Base-by-base conservation (phyloP, 2,888 invertebrate genomes). In the Caenorhabditis becei region DNA sequence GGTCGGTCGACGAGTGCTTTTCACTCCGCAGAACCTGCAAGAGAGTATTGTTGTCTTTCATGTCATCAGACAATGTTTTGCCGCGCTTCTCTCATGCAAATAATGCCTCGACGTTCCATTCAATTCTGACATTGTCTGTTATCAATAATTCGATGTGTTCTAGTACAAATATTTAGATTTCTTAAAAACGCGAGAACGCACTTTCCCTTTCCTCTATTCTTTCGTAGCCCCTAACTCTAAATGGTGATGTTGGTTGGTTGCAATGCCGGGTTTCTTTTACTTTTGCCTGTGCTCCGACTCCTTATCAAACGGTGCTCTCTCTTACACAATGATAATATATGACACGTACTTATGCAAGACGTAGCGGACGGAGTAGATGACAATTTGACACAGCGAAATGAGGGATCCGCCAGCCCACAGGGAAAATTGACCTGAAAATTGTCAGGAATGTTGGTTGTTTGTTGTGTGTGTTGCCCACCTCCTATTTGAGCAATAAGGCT, bases 401-500 rank as follows among this genome's bases (percentile, higher is more conserved):
- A 89, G 75, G 18, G 87, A 87, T 32, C 87, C 88, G 20, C 89
- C 89, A 23, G 89, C 85, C 86, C 86, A 89, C 23, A 89, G 80
- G 7, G 89, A 89, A 41, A 89, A 85, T 85, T 89, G 89, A 63
- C 88, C 88, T 89, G 77, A n/a, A 83, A n/a, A 47, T 35, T 35
- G 18, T 7, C 2, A 24, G 16, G 10, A 53, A 4, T 53, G 11
- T 53, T 37, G 16, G 14, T n/a, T 56, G 23, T 44, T 28, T 23
- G 16, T 14, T 5, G 16, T 24, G 11, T 23, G n/a, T 18, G n/a
- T 47, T 18, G 18, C 54, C 44, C 18, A 88, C 88, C 89, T 83
- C 89, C 89, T 32, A 89, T 82, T 72, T 89, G 89, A 54, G 89
- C 89, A 65, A 89, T 82, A 14, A 88, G 81, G 41, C 87, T 86